Evolutionary conservation across 2,888 invertebrate species (phyloP).

Genomic region (Anthoptus insignis): DNA sequence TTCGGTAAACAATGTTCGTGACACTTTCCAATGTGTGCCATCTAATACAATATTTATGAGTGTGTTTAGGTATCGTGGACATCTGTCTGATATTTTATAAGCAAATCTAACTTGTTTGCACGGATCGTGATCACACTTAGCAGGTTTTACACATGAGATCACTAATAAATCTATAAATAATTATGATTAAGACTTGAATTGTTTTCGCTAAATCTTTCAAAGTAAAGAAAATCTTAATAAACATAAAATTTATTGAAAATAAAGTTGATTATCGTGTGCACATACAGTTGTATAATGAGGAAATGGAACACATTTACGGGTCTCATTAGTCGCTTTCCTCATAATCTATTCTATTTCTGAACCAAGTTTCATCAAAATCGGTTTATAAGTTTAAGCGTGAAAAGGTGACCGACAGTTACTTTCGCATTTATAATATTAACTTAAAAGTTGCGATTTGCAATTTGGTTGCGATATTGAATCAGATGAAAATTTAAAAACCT

Average conservation of each 20-base stretch:
- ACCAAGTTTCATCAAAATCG: no score
- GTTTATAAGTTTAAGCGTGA: no score
- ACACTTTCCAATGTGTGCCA: constrained; percentile 4
- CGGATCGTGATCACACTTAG: constrained; percentile 3
- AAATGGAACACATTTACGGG: not conserved
- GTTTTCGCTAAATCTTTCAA: no score
- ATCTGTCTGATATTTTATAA: constrained; percentile 9
- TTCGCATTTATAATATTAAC: no score
- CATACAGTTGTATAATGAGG: constrained; percentile 1
- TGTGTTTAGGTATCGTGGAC: constrained; percentile 1
- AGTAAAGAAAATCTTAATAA: not conserved
- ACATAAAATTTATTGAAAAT: not conserved
- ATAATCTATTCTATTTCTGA: no score
- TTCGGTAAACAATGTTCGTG: not conserved
- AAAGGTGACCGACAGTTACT: no score
- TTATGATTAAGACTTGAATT: constrained; percentile 18
- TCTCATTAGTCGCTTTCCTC: no score
- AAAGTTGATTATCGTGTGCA: no score
- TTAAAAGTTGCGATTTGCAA: no score
- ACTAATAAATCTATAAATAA: constrained; percentile 26
- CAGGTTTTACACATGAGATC: constrained; percentile 31
- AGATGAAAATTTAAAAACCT: no score
- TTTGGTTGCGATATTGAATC: no score
- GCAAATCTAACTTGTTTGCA: constrained; percentile 22
- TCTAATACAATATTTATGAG: not conserved